Percentiles rank a stretch among this genome's conserved stretches.
These are phyloP conservation scores for Telmatochromis sp. DNA, from an alignment of 2,113 vertebrate genomes.

Conservation along the genomic window DNA sequence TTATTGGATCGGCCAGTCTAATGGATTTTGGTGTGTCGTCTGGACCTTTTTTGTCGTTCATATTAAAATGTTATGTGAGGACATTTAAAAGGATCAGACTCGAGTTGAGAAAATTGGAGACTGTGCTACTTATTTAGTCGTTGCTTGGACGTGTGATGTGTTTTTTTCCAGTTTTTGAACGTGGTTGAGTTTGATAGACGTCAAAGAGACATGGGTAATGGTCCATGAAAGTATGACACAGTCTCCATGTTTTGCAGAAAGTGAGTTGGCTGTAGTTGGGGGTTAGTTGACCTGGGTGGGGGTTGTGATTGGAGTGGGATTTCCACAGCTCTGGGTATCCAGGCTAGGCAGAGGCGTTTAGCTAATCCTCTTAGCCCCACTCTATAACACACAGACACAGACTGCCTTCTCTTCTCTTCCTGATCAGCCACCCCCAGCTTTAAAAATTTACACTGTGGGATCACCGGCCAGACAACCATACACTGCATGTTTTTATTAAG, in stretches of 20 bases:
- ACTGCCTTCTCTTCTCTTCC: constrained; percentile 36
- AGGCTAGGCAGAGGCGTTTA: constrained; percentile 65
- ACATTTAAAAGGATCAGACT: background rate
- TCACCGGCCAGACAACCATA: background rate
- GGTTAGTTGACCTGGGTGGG: constrained; percentile 26
- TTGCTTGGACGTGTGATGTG: background rate
- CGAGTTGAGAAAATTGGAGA: background rate
- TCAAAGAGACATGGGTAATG: constrained; percentile 13
- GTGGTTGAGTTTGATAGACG: background rate
- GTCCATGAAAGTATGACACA: constrained; percentile 4
- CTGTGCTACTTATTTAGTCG: background rate
- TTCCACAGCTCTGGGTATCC: constrained; percentile 65
- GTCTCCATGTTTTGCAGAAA: background rate
- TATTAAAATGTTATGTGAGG: background rate
- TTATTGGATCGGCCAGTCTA: background rate
- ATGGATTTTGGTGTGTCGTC: background rate
- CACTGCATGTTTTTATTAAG: background rate
- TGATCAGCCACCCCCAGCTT: constrained; percentile 35
- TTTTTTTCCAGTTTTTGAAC: constrained; percentile 16
- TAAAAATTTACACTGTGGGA: constrained; percentile 36
- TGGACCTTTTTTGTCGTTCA: background rate
- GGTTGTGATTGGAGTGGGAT: constrained; percentile 54
- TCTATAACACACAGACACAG: constrained; percentile 62
- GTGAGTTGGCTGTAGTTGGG: background rate
- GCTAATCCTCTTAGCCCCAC: constrained; percentile 69